Conservation (phyloP, 2,113 vertebrate species). For the Syrmaticus mikado region DNA sequence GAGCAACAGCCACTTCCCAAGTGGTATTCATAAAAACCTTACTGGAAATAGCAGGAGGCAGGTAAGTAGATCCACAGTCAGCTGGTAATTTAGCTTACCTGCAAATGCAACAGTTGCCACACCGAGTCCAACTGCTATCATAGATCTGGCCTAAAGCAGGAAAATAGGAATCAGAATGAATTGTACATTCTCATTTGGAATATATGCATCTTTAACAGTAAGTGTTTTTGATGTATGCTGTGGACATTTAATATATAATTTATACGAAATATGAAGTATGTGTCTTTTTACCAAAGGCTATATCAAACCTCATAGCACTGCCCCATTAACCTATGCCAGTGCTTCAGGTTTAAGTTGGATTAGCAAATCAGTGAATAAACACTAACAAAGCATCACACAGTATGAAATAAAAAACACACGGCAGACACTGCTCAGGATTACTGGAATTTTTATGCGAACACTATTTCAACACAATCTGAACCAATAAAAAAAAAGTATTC, state of each 20-base stretch:
- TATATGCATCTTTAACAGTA: not conserved
- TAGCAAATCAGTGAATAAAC: not conserved
- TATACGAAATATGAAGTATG: not conserved
- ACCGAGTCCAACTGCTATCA: constrained; percentile 91
- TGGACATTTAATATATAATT: not conserved
- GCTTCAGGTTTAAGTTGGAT: not conserved
- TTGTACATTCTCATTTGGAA: not conserved
- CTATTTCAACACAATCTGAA: not conserved
- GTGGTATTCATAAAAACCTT: not conserved
- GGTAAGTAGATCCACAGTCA: not conserved
- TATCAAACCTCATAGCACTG: not conserved
- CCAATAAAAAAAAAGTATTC: too few relatives aligned
- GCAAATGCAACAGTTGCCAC: constrained; percentile 90
- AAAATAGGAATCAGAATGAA: not conserved
- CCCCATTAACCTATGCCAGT: rapidly evolving
- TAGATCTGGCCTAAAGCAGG: constrained; percentile 80
- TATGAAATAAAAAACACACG: not conserved
- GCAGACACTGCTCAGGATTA: not conserved
- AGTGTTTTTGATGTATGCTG: not conserved
- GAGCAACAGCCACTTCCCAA: not conserved
- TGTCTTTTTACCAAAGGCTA: not conserved
- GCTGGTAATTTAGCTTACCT: constrained; percentile 77
- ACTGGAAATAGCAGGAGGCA: not conserved
- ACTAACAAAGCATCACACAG: not conserved
- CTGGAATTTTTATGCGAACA: not conserved